phyloP scores from a whole-genome alignment of 1,140 invertebrate genomes.

The Pollicipes pollicipes region DNA sequence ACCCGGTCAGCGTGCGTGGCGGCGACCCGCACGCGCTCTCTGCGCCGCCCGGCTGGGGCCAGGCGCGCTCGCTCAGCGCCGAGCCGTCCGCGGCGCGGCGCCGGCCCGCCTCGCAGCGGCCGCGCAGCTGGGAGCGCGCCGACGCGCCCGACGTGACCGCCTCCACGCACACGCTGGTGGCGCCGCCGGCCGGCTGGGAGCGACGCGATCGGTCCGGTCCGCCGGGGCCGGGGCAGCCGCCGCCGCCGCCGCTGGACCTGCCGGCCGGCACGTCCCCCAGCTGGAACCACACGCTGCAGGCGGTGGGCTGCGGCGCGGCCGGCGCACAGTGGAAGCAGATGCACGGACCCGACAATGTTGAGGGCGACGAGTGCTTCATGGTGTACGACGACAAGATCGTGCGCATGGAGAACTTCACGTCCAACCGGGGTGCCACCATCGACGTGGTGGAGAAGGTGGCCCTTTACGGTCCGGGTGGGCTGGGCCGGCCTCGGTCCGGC shows the following conservation, averaged over 20 bases:
- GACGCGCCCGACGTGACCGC: too few relatives aligned
- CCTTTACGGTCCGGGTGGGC: background rate
- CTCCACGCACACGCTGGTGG: background rate
- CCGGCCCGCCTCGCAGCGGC: too few relatives aligned
- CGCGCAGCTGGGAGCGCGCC: background rate
- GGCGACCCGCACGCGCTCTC: too few relatives aligned
- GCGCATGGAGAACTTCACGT: background rate
- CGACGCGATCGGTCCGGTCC: background rate
- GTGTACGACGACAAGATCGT: background rate
- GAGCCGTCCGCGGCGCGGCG: background rate
- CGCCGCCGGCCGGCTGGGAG: background rate
- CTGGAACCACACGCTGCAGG: background rate
- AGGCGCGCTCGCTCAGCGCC: background rate
- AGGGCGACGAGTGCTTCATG: background rate
- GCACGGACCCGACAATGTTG: background rate
- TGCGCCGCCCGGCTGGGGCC: too few relatives aligned
- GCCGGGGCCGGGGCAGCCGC: too few relatives aligned
- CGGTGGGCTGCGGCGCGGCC: background rate
- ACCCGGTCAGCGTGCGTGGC: background rate
- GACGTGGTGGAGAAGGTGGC: background rate
- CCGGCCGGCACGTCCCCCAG: background rate
- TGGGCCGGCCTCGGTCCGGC: background rate
- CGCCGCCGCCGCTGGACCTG: background rate
- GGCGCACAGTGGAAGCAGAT: background rate
- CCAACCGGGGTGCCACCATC: background rate